Conservation (phyloP, 2,888 invertebrate genomes). For the Melieria picta region DNA sequence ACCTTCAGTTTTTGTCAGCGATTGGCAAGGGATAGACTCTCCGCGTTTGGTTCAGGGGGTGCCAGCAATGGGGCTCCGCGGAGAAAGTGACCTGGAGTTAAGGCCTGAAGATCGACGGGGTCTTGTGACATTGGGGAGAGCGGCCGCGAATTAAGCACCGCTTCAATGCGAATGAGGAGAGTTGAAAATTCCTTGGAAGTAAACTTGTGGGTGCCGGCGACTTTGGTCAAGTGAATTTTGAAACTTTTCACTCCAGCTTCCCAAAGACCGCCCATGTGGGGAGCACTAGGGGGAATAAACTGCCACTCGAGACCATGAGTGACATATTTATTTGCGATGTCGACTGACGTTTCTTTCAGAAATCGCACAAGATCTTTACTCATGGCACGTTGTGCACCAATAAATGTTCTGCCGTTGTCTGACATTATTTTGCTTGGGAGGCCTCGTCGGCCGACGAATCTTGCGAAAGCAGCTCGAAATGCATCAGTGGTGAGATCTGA, state of each 20-base stretch:
- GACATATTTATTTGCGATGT: neutral
- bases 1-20: too few species aligned
- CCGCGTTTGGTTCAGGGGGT: neutral
- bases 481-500: conserved; percentile 4
- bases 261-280: neutral
- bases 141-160: neutral
- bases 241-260: conserved; percentile 10
- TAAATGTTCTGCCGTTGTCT: conserved; percentile 1
- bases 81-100: neutral
- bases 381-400: neutral
- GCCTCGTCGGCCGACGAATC: conserved; percentile 9
- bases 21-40: neutral
- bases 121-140: neutral
- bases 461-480: conserved; percentile 4
- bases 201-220: conserved; percentile 6
- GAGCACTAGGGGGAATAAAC: neutral
- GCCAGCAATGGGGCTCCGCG: too few species aligned
- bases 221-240: conserved; percentile 8
- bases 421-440: conserved; percentile 2
- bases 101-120: too few species aligned
- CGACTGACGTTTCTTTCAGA: neutral
- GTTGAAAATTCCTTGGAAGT: conserved; percentile 5
- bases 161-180: neutral
- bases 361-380: neutral
- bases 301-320: conserved; percentile 2